These are phyloP conservation scores for Etheostoma nigrum DNA, from an alignment of 2,797 vertebrate genomes.

Conservation along the genomic window DNA sequence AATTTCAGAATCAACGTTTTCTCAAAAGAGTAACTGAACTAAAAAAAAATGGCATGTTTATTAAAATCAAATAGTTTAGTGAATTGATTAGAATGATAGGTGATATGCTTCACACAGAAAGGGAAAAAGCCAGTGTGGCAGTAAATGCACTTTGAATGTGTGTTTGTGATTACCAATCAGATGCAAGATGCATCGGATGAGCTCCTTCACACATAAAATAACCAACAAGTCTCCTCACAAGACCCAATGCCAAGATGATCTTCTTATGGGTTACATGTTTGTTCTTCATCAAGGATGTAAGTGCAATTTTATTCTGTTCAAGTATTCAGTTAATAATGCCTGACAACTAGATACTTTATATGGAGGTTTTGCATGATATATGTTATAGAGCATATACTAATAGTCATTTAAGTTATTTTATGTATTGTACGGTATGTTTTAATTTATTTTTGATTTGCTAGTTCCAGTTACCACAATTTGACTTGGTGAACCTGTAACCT, in stretches of 20 bases:
- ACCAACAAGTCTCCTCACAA: too few species aligned
- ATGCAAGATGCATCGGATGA: too few species aligned
- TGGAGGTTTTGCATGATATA: not conserved
- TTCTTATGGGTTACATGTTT: conserved; percentile 29
- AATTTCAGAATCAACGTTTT: too few species aligned
- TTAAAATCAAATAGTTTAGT: too few species aligned
- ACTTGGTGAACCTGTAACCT: conserved; percentile 14
- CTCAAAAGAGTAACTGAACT: too few species aligned
- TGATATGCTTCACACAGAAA: too few species aligned
- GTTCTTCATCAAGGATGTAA: conserved; percentile 33
- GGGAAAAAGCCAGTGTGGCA: too few species aligned
- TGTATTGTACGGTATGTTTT: not conserved
- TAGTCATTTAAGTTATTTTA: not conserved
- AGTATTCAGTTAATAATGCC: not conserved
- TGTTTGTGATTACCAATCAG: too few species aligned
- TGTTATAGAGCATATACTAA: not conserved
- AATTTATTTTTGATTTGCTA: not conserved
- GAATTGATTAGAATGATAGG: too few species aligned
- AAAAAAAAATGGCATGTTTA: too few species aligned
- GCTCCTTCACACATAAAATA: too few species aligned
- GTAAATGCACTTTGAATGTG: too few species aligned
- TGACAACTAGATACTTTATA: not conserved
- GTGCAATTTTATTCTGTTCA: not conserved
- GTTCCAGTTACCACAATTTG: conserved; percentile 21
- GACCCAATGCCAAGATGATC: conserved; percentile 23